A percentile compares a stretch with the other conserved stretches of the same genome.
These are phyloP conservation scores for Pachliopta kotzebuea DNA, from an alignment of 2,888 invertebrate species.

Conservation along the genomic window DNA sequence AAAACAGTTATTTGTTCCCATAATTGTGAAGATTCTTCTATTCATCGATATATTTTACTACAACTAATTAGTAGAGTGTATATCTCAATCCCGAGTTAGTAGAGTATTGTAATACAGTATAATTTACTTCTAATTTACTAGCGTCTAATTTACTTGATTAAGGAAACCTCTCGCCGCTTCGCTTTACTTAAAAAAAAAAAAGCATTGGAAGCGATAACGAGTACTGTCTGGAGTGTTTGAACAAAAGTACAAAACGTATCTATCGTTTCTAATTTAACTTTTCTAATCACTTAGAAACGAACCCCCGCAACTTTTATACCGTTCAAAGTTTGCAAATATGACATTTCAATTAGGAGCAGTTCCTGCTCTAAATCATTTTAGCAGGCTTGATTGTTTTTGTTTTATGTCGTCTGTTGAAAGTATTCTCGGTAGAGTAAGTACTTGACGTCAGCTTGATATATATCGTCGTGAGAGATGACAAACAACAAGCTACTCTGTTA, in stretches of 20 bases:
- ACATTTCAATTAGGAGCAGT: conserved; percentile 23
- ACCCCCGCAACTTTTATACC: background rate
- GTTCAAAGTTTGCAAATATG: background rate
- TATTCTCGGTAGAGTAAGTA: too few species aligned
- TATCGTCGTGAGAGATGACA: background rate
- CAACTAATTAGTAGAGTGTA: too few species aligned
- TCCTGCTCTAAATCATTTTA: background rate
- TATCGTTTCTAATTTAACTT: conserved; percentile 3
- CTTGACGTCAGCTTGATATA: background rate
- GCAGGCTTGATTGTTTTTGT: background rate
- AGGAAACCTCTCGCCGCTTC: too few species aligned
- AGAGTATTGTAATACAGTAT: too few species aligned
- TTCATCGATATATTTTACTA: too few species aligned
- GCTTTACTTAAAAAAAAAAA: background rate
- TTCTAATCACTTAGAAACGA: background rate
- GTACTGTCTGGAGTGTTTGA: background rate
- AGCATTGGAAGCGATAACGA: background rate
- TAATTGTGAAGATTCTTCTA: too few species aligned
- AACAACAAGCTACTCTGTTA: background rate
- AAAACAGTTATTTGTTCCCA: too few species aligned
- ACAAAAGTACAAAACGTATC: background rate
- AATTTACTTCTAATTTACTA: too few species aligned
- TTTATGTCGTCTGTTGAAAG: background rate
- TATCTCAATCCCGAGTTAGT: too few species aligned
- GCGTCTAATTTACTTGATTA: too few species aligned